Percentiles rank a stretch among this genome's conserved stretches.
These are phyloP conservation scores for Catalaphyllia jardinei DNA, from an alignment of 64 coral and sea anemone genomes.

Conservation along the genomic window DNA sequence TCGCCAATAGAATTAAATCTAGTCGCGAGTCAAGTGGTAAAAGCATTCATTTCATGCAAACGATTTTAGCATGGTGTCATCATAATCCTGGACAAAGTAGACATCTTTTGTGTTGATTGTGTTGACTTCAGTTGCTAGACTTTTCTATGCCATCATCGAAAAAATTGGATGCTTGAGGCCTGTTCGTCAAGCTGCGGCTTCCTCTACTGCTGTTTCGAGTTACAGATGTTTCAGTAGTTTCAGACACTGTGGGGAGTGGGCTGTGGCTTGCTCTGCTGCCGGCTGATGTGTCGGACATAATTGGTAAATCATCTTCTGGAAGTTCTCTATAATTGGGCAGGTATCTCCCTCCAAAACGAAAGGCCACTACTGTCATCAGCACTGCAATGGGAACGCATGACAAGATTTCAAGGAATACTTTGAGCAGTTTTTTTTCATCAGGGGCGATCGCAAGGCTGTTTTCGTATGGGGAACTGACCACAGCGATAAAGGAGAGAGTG, in stretches of 20 bases:
- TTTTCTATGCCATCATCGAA: not conserved
- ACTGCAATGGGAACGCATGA: conserved; percentile 54
- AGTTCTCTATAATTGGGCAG: not conserved
- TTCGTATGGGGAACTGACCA: conserved; percentile 51
- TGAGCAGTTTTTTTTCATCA: not conserved
- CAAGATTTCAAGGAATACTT: conserved; percentile 16
- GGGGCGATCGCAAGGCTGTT: not conserved
- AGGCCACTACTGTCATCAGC: not conserved
- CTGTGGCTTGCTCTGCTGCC: not conserved
- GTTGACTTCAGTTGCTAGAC: not conserved
- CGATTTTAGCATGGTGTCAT: no score
- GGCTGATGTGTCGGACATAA: not conserved
- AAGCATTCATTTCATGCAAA: no score
- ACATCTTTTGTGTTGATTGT: no score
- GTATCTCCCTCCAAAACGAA: conserved; percentile 19
- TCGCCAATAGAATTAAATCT: no score
- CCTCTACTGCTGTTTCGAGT: not conserved
- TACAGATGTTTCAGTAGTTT: not conserved
- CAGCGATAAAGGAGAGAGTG: conserved; percentile 59
- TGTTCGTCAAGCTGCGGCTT: not conserved
- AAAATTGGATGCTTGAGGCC: not conserved
- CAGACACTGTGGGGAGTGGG: no score
- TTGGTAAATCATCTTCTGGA: not conserved
- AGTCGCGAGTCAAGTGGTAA: no score
- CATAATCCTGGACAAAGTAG: no score